Base-by-base conservation (phyloP, 2,797 vertebrate species). In the Danio choprae region DNA sequence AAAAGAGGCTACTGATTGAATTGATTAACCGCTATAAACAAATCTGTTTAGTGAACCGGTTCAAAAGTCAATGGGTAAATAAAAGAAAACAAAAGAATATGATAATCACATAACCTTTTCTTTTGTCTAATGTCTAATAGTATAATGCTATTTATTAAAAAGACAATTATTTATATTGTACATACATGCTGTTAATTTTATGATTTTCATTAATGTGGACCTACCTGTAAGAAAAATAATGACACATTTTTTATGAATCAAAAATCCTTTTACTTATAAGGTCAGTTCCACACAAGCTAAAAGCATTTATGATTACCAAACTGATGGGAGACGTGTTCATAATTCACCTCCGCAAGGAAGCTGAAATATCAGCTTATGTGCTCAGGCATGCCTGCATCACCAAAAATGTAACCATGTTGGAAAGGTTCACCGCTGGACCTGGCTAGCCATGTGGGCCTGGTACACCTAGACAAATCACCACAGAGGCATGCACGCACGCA, bases 361-460 rank as follows among this genome's bases (percentile, higher is more conserved):
- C 18, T 60, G 36, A 68, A 59, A 75, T 62, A 71, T 43, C 16
- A 64, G 53, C 64, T 38, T 72, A 40, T 55, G 58, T 38, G 44
- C 29, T 75, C 60, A 79, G 29, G 44, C 48, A 68, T 38, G 62
- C 41, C 40, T 55, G 53, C 62, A 46, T 65, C n/a, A 13, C 67
- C 62, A 77, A 80, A 82, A 63, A 41, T 83, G 55, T 43, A 68
- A 44, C 29, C 11, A 20, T 36, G n/a, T 7, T 74, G 16, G 77
- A 80, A 75, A 67, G 7, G 59, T 44, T 63, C 51, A 63, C 43
- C 18, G n/a, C 13, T 79, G 60, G 40, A 76, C 80, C 83, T 4
- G 43, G 64, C 44, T 60, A 81, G 53, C 84, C 84, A 41, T 74
- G 82, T 48, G 50, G 75, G 62, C 85, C 83, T 77, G 38, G 71